These are phyloP conservation scores for Hippocampus guttulatus DNA, from an alignment of 2,113 vertebrate genomes.

Conservation along the genomic window DNA sequence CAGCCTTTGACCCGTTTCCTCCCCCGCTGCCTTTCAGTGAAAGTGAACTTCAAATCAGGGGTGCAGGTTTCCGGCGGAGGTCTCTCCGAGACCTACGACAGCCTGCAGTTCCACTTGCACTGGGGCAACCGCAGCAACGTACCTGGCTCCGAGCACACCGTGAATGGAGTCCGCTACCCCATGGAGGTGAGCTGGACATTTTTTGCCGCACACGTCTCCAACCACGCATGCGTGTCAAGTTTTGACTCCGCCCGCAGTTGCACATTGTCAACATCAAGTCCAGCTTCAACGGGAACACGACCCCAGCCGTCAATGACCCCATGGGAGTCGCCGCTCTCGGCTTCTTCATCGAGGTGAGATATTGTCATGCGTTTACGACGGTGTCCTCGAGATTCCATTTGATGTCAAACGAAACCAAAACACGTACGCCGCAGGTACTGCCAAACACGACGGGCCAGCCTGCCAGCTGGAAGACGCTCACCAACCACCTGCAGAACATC, in stretches of 20 bases:
- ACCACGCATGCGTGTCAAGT: no score
- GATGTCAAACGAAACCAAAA: not conserved
- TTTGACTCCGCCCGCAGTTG: slow-evolving; percentile 43
- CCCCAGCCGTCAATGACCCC: slow-evolving; percentile 23
- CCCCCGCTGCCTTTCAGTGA: not conserved
- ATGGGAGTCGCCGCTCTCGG: slow-evolving; percentile 61
- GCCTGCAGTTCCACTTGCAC: slow-evolving; percentile 67
- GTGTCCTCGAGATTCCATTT: not conserved
- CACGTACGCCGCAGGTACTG: not conserved
- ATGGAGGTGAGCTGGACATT: slow-evolving; percentile 63
- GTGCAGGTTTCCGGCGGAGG: not conserved
- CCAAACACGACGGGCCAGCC: slow-evolving; percentile 27
- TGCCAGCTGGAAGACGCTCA: slow-evolving; percentile 52
- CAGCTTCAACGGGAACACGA: slow-evolving; percentile 11
- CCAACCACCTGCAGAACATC: slow-evolving; percentile 47
- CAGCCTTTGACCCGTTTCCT: not conserved
- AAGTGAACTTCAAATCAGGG: not conserved
- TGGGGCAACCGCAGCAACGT: slow-evolving; percentile 54
- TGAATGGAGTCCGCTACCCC: slow-evolving; percentile 55
- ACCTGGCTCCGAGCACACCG: slow-evolving; percentile 66
- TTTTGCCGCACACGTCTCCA: not conserved
- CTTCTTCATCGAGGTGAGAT: slow-evolving; percentile 52
- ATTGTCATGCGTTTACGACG: not conserved
- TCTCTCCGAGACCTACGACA: slow-evolving; percentile 6
- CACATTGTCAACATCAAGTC: slow-evolving; percentile 69